phyloP scores from a whole-genome alignment of 2,888 invertebrate genomes.

The Artemia sinica region DNA sequence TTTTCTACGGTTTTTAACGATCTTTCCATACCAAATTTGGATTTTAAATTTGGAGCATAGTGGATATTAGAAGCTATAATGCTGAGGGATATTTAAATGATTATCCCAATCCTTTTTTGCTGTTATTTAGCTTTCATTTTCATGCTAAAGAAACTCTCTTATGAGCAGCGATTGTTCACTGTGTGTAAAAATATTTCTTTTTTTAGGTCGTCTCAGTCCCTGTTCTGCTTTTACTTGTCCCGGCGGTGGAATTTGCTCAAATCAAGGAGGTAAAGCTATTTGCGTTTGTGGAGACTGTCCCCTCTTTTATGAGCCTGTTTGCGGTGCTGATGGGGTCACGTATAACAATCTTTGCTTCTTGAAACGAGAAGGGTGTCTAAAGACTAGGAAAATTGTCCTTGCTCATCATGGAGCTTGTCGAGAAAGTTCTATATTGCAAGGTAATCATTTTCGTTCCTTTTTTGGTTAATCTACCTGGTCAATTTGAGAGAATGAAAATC shows the following conservation, averaged over 20 bases:
- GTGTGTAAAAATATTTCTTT: not conserved
- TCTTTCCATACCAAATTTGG: not conserved
- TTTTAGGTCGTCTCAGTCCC: conserved; percentile 1
- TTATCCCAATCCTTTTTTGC: too few relatives aligned
- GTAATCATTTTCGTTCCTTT: too few relatives aligned
- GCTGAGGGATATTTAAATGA: too few relatives aligned
- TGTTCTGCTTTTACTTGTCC: conserved; percentile 2
- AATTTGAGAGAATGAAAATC: too few relatives aligned
- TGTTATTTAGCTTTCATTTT: too few relatives aligned
- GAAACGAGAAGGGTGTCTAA: not conserved
- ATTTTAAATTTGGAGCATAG: not conserved
- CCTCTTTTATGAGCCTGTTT: conserved; percentile 5
- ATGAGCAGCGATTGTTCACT: too few relatives aligned
- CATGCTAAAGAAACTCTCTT: too few relatives aligned
- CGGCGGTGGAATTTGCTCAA: conserved; percentile 1
- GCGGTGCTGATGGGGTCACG: conserved; percentile 3
- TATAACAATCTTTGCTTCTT: not conserved
- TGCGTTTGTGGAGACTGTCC: not conserved
- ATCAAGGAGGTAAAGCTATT: conserved; percentile 3
- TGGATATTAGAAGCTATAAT: too few relatives aligned
- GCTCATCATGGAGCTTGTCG: conserved; percentile 7
- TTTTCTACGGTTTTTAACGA: not conserved
- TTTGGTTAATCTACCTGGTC: too few relatives aligned
- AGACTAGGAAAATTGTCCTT: not conserved
- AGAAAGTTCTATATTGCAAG: too few relatives aligned